Conservation (phyloP, 1,140 invertebrate genomes). For the Leptopilina boulardi region DNA sequence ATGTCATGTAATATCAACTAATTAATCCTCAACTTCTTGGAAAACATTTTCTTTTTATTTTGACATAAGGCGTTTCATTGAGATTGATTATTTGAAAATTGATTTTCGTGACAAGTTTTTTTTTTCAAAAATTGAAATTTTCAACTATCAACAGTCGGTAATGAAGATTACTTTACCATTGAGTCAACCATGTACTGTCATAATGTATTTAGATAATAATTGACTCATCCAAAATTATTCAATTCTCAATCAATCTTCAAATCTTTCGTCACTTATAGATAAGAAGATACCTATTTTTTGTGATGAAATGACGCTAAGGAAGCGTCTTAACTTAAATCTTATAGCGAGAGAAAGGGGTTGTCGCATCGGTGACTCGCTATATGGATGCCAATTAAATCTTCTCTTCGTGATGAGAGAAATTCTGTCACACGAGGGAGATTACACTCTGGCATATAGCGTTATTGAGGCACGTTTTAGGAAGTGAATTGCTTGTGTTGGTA, state of each 20-base stretch:
- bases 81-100: neutral
- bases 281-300: neutral
- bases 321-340: neutral
- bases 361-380: neutral
- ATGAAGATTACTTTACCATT: too few relatives aligned
- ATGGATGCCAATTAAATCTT: neutral
- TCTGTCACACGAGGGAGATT: constrained; percentile 1
- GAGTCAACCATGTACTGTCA: too few relatives aligned
- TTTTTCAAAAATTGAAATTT: too few relatives aligned
- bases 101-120: too few relatives aligned
- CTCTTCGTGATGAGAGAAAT: neutral
- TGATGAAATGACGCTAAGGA: neutral
- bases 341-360: neutral
- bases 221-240: too few relatives aligned
- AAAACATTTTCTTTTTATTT: neutral
- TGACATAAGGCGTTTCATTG: neutral
- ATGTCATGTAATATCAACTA: constrained; percentile 14
- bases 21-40: neutral
- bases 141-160: too few relatives aligned
- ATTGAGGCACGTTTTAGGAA: neutral
- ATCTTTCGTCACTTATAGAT: too few relatives aligned
- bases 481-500: neutral
- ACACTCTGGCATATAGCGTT: neutral
- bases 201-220: too few relatives aligned
- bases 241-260: too few relatives aligned